Evolutionary conservation across 2,888 invertebrate genomes (phyloP).

Genomic region (Dynastes hyllus): DNA sequence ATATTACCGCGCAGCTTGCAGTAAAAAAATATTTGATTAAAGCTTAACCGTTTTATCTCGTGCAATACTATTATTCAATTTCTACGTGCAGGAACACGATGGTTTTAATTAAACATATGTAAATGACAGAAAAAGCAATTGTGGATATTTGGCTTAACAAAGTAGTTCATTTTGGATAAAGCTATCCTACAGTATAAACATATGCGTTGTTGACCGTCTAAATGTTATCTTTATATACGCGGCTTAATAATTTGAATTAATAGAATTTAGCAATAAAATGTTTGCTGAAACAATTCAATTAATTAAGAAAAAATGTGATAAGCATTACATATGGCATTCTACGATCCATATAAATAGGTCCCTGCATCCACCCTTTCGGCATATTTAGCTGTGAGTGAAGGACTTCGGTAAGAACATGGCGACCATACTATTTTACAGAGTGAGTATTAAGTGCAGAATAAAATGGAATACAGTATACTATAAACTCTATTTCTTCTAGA

Average conservation of each 20-base stretch:
- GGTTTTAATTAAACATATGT: conserved; percentile 44
- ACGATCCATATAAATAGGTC: conserved; percentile 16
- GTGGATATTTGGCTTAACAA: conserved; percentile 14
- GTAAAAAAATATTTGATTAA: not conserved
- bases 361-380: not conserved
- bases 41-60: not conserved
- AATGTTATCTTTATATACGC: conserved; percentile 5
- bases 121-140: conserved; percentile 22
- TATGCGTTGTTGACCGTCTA: not conserved
- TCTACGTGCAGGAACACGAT: not conserved
- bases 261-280: not conserved
- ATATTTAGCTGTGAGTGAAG: not conserved
- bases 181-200: not conserved
- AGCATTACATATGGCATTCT: conserved; percentile 3
- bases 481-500: not conserved
- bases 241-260: conserved; percentile 4
- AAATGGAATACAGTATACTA: not conserved
- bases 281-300: conserved; percentile 30
- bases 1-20: conserved; percentile 2
- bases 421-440: not conserved
- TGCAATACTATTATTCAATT: not conserved
- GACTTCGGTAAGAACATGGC: not conserved
- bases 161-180: conserved; percentile 1
- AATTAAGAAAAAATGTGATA: conserved; percentile 11
- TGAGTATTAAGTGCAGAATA: not conserved